Evolutionary conservation across 1,140 invertebrate species (phyloP), one percentile per base, ranked within the genome.

Genomic region (Megathymus violae): DNA sequence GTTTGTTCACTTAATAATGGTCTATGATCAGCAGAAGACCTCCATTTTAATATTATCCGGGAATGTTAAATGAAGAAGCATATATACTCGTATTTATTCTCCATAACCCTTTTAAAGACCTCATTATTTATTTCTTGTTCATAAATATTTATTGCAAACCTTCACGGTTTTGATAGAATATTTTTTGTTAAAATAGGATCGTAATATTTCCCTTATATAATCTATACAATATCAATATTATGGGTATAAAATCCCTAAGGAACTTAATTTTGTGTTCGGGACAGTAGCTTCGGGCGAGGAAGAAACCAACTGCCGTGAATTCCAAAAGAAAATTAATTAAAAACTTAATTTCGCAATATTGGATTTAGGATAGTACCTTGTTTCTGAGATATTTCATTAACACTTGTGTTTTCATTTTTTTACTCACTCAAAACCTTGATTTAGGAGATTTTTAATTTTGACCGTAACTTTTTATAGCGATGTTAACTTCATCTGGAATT

Each of bases 291-390:
- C 56, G 27, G 77, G 83, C 80, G 43, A 70, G 62, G 64, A 59
- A 74, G 62, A 77, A 81, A 73, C 82, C 73, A 79, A 76, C 67
- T 77, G 75, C 65, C 66, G 69, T 68, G 74, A 80, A 82, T 82
- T 74, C 72, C 64, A 63, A 79, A 81, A 82, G 80, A 77, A 84
- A 86, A 82, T 86, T 85, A 88, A 86, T 88, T 85, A 86, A 83
- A 85, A 86, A 85, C 75, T 88, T 82, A 81, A 77, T 84, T 78
- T 69, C 63, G 64, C 70, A 70, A 83, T 83, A 85, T 82, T 78
- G 78, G 66, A 80, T 79, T 78, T 80, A 80, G 69, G 62, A 77
- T 69, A 80, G 74, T 74, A 80, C 54, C 54, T 69, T 73, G 71
- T 73, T 72, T 73, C 63, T 62, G 38, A 78, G 71, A 78, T 69